Evolutionary conservation across 2,888 invertebrate genomes (phyloP).

Genomic region (Nasonia oneida): DNA sequence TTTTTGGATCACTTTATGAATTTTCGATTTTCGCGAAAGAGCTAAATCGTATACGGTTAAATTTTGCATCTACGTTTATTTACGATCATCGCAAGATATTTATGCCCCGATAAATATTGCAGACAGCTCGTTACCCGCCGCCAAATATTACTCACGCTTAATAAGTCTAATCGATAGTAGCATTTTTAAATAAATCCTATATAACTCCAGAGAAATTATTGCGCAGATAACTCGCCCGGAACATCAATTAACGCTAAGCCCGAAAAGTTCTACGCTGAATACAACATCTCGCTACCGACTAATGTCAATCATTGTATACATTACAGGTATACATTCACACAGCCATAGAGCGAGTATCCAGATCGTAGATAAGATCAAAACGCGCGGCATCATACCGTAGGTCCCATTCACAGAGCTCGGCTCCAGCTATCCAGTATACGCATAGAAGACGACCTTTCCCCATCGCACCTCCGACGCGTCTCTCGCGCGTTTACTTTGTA

Average conservation of each 20-base stretch:
- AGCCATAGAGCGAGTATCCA: background rate
- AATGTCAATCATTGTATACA: slow-evolving; percentile 1
- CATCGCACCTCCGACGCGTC: background rate
- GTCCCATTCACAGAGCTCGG: background rate
- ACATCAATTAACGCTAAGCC: background rate
- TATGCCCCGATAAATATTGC: slow-evolving; percentile 48
- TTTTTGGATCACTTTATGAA: background rate
- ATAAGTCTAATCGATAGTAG: background rate
- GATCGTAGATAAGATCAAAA: background rate
- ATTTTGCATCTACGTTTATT: slow-evolving; percentile 46
- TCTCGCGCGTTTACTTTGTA: background rate
- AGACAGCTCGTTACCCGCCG: slow-evolving; percentile 7
- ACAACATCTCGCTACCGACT: background rate
- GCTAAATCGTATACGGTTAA: slow-evolving; percentile 37
- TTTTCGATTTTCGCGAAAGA: slow-evolving; percentile 15
- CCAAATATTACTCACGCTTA: slow-evolving; percentile 27
- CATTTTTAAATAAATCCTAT: background rate
- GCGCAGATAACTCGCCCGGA: too few relatives aligned
- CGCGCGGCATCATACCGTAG: background rate
- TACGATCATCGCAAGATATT: slow-evolving; percentile 42
- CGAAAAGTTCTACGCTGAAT: background rate
- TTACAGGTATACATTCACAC: background rate
- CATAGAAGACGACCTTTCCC: background rate
- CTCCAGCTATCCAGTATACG: background rate
- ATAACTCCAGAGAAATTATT: too few relatives aligned